Conservation (phyloP, 2,797 vertebrate genomes). For the Macropus fuliginosus region DNA sequence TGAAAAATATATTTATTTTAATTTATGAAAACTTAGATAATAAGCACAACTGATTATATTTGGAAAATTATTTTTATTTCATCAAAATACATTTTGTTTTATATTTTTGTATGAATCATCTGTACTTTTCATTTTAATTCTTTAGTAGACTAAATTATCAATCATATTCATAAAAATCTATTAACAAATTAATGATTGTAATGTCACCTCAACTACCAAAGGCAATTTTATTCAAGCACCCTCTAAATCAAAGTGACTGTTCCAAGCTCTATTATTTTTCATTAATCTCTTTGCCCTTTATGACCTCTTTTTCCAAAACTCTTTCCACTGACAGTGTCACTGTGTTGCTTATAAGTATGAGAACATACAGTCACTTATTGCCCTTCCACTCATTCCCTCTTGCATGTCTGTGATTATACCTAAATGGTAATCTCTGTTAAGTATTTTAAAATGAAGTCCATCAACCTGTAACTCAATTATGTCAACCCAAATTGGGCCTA, state of each 20-base stretch:
- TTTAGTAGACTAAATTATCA: not conserved
- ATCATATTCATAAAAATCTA: not conserved
- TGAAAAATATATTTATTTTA: not conserved
- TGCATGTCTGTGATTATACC: not conserved
- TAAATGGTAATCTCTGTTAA: not conserved
- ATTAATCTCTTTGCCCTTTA: not conserved
- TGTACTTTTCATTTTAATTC: not conserved
- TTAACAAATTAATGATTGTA: not conserved
- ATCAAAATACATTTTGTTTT: not conserved
- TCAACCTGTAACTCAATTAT: not conserved
- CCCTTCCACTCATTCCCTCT: not conserved
- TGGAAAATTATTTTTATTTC: not conserved
- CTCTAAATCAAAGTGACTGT: conserved; percentile 1
- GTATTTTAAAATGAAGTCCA: not conserved
- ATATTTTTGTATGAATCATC: not conserved
- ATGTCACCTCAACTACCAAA: not conserved
- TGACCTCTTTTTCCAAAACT: not conserved
- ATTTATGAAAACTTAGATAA: not conserved
- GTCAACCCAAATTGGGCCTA: not conserved
- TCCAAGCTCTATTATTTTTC: not conserved
- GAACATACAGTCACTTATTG: not conserved
- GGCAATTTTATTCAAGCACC: not conserved
- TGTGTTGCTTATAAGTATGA: not conserved
- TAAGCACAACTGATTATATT: not conserved
- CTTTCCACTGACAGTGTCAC: not conserved